Percentiles rank a stretch among this genome's conserved stretches.
Evolutionary conservation across 2,888 invertebrate genomes (phyloP).

Genomic region (Embidobia sp.): DNA sequence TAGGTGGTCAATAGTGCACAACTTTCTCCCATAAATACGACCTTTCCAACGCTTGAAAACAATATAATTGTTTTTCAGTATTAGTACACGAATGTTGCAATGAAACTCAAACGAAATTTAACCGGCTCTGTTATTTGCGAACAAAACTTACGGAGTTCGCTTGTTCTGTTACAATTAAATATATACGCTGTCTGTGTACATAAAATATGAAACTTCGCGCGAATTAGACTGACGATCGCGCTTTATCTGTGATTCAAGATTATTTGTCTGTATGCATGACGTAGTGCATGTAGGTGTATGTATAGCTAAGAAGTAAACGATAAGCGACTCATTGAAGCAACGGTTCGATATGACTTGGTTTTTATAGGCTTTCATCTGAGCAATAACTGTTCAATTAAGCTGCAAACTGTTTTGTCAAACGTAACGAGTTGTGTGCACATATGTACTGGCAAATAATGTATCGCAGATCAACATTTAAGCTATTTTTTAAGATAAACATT

Average conservation of each 20-base stretch:
- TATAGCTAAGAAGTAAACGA: slow-evolving; percentile 24
- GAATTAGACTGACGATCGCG: slow-evolving; percentile 70
- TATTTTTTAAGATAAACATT: slow-evolving; percentile 1
- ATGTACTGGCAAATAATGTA: slow-evolving; percentile 38
- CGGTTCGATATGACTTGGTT: slow-evolving; percentile 36
- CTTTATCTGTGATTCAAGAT: slow-evolving; percentile 80
- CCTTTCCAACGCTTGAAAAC: slow-evolving; percentile 15
- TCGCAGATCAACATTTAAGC: slow-evolving; percentile 20
- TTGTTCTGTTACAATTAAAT: slow-evolving; percentile 58
- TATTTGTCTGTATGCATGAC: slow-evolving; percentile 70
- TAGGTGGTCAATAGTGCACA: background rate
- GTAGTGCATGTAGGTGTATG: slow-evolving; percentile 46
- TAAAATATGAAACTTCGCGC: slow-evolving; percentile 59
- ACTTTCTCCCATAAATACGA: slow-evolving; percentile 22
- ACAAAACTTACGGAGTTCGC: slow-evolving; percentile 42
- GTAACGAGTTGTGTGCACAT: slow-evolving; percentile 9
- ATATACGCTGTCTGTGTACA: slow-evolving; percentile 44
- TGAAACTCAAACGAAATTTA: slow-evolving; percentile 22
- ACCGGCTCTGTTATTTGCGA: background rate
- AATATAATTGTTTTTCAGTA: slow-evolving; percentile 30
- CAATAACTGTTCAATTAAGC: slow-evolving; percentile 29
- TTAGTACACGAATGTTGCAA: slow-evolving; percentile 25
- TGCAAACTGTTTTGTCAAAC: slow-evolving; percentile 5
- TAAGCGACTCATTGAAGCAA: slow-evolving; percentile 27
- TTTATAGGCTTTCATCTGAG: slow-evolving; percentile 36